Evolutionary conservation across 2,888 invertebrate species (phyloP).

Genomic region (Drosophila anomelani): DNA sequence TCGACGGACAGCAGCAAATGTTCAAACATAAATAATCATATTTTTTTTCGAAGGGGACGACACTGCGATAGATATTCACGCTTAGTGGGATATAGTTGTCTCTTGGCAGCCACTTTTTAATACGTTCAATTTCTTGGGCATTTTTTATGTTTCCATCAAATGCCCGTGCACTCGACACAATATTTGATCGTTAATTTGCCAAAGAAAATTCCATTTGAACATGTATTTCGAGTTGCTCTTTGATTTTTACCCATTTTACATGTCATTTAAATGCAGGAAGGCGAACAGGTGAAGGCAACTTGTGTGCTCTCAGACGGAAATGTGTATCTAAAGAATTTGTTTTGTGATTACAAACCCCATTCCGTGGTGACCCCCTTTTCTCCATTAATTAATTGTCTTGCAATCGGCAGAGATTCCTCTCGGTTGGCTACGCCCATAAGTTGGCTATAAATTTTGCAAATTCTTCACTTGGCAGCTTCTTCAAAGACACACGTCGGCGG

Average conservation of each 20-base stretch:
- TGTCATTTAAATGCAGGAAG: slow-evolving; percentile 55
- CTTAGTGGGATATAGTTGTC: slow-evolving; percentile 56
- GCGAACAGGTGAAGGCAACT: slow-evolving; percentile 59
- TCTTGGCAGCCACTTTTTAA: slow-evolving; percentile 62
- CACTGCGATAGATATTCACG: slow-evolving; percentile 27
- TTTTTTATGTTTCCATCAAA: slow-evolving; percentile 51
- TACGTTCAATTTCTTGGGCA: slow-evolving; percentile 41
- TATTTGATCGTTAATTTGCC: slow-evolving; percentile 68
- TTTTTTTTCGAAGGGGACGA: slow-evolving; percentile 25
- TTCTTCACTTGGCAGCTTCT: slow-evolving; percentile 40
- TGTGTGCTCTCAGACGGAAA: slow-evolving; percentile 4
- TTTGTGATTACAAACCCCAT: neutral
- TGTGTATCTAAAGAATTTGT: neutral
- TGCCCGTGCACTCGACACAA: slow-evolving; percentile 59
- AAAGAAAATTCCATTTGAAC: slow-evolving; percentile 56
- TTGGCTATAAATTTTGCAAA: slow-evolving; percentile 59
- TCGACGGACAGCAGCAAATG: slow-evolving; percentile 76
- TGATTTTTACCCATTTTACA: slow-evolving; percentile 54
- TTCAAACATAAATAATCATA: slow-evolving; percentile 75
- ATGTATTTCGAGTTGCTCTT: slow-evolving; percentile 50
- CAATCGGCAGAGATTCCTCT: slow-evolving; percentile 7
- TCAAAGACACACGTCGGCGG: slow-evolving; percentile 23
- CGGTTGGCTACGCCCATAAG: slow-evolving; percentile 32
- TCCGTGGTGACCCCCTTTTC: slow-evolving; percentile 3
- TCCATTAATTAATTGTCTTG: slow-evolving; percentile 8